Evolutionary conservation across 2,888 invertebrate species (phyloP).

Genomic region (Diaperis boleti): DNA sequence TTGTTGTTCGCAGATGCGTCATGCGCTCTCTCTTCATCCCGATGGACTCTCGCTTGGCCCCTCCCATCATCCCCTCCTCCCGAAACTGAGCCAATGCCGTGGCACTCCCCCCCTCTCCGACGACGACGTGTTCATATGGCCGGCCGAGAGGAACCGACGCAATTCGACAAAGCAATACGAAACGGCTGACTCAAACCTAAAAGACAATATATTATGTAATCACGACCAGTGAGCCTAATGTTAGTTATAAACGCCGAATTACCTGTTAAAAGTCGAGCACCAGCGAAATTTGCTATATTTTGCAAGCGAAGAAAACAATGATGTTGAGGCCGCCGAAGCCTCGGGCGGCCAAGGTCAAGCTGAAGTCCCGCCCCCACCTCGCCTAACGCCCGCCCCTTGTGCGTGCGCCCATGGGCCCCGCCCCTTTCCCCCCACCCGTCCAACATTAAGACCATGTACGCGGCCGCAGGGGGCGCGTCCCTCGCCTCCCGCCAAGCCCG

Average conservation of each 20-base stretch:
- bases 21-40: conserved; percentile 5
- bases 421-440: not conserved
- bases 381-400: conserved; percentile 2
- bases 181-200: conserved; percentile 27
- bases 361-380: conserved; percentile 24
- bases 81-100: conserved; percentile 12
- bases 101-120: conserved; percentile 18
- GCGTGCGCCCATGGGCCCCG: conserved; percentile 12
- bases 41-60: conserved; percentile 3
- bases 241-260: conserved; percentile 49
- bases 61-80: conserved; percentile 27
- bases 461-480: conserved; percentile 89
- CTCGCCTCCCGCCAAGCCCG: conserved; percentile 85
- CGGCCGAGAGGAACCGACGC: conserved; percentile 5
- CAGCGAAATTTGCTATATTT: conserved; percentile 44
- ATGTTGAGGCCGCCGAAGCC: conserved; percentile 48
- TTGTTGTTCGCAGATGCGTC: conserved; percentile 23
- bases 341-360: conserved; percentile 55
- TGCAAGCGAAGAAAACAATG: conserved; percentile 47
- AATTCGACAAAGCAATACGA: conserved; percentile 46
- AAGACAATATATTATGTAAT: conserved; percentile 51
- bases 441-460: conserved; percentile 76
- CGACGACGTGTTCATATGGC: conserved; percentile 36
- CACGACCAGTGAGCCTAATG: conserved; percentile 32
- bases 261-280: conserved; percentile 42